Evolutionary conservation across 2,888 invertebrate genomes (phyloP).

Genomic region (Acleris laterana): DNA sequence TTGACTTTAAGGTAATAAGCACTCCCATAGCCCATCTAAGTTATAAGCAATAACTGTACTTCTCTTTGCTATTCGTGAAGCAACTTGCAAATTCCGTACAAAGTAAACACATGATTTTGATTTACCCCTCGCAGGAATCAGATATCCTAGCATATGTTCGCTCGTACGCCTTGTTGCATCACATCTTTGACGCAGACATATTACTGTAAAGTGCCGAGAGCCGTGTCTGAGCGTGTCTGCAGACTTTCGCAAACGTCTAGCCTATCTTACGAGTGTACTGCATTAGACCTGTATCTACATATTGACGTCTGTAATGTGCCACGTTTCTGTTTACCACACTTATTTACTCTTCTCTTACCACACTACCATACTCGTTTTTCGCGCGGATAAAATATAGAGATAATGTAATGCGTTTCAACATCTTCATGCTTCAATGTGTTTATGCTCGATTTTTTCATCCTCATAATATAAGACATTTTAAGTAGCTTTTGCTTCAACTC

Average conservation of each 20-base stretch:
- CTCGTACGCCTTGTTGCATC: conserved; percentile 56
- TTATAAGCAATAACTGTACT: conserved; percentile 10
- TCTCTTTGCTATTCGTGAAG: conserved; percentile 9
- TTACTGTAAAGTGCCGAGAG: conserved; percentile 60
- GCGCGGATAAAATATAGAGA: no score
- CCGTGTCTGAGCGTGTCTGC: conserved; percentile 69
- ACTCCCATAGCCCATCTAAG: conserved; percentile 1
- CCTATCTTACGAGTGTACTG: conserved; percentile 41
- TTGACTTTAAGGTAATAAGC: background rate
- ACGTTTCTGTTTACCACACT: conserved; percentile 46
- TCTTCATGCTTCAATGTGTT: conserved; percentile 7
- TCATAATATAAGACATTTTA: conserved; percentile 33
- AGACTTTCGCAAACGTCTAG: conserved; percentile 72
- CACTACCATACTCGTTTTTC: no score
- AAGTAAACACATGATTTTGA: conserved; percentile 26
- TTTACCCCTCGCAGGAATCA: conserved; percentile 19
- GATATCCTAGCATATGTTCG: conserved; percentile 22
- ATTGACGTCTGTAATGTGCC: conserved; percentile 40
- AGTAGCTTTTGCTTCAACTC: conserved; percentile 23
- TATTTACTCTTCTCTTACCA: conserved; percentile 10
- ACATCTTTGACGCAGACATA: conserved; percentile 64
- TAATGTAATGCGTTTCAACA: no score
- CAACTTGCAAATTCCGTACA: conserved; percentile 19
- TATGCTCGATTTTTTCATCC: conserved; percentile 16
- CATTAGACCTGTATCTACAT: conserved; percentile 41